These are phyloP conservation scores for Furcifer pardalis DNA, from an alignment of 2,797 vertebrate genomes.

Conservation along the genomic window DNA sequence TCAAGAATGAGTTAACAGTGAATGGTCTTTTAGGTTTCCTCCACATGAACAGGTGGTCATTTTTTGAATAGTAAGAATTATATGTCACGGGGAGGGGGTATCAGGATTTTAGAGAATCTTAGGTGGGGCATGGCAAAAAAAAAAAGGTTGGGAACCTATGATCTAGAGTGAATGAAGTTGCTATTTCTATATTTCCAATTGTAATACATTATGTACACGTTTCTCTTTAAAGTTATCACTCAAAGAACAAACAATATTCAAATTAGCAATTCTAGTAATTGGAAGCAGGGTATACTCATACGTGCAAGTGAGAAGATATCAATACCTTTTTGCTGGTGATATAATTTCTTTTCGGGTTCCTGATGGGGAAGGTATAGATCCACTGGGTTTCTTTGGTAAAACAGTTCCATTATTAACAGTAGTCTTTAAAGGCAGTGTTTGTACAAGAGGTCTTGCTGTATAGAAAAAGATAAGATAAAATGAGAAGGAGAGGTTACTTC, in stretches of 20 bases:
- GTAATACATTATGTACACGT: slow-evolving; percentile 33
- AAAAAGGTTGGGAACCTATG: too few relatives aligned
- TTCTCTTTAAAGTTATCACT: slow-evolving; percentile 25
- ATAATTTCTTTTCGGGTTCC: slow-evolving; percentile 88
- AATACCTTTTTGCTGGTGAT: slow-evolving; percentile 86
- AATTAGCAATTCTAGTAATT: not conserved
- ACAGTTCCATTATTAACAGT: slow-evolving; percentile 93
- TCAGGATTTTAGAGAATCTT: too few relatives aligned
- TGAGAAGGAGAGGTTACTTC: too few relatives aligned
- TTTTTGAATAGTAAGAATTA: too few relatives aligned
- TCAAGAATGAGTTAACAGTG: too few relatives aligned
- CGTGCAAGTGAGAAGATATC: not conserved
- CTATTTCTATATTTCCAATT: not conserved
- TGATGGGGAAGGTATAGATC: slow-evolving; percentile 90
- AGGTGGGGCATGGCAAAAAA: too few relatives aligned
- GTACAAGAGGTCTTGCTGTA: slow-evolving; percentile 92
- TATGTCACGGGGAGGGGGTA: too few relatives aligned
- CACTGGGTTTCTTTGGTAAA: slow-evolving; percentile 92
- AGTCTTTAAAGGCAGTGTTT: slow-evolving; percentile 89
- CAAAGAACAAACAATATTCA: slow-evolving; percentile 17
- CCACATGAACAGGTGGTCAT: too few relatives aligned
- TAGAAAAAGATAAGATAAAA: slow-evolving; percentile 55
- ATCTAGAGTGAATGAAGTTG: slow-evolving; percentile 10
- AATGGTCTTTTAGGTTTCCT: too few relatives aligned
- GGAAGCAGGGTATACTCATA: not conserved